These are phyloP conservation scores for Clostera curtula DNA, from an alignment of 2,888 invertebrate genomes.

Conservation along the genomic window DNA sequence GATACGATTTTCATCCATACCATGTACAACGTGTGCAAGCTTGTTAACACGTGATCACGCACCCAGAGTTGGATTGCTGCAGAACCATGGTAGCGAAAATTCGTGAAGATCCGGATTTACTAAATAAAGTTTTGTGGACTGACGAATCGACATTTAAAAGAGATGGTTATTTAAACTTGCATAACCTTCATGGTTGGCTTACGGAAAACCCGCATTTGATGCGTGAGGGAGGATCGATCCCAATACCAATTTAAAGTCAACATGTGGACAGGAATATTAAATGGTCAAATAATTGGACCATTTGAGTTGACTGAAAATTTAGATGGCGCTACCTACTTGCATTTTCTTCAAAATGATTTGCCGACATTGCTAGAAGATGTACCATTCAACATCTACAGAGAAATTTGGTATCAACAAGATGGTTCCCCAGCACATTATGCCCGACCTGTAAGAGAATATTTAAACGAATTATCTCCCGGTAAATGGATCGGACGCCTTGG, in stretches of 20 bases:
- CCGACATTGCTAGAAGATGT: neutral
- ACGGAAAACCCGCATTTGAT: neutral
- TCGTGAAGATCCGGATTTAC: conserved; percentile 7
- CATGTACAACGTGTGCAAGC: conserved; percentile 4
- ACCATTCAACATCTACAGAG: neutral
- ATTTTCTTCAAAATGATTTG: neutral
- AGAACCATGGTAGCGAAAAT: conserved; percentile 4
- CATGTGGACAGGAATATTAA: neutral
- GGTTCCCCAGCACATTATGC: neutral
- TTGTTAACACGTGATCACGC: neutral
- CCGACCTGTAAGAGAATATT: neutral
- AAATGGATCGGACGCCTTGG: neutral
- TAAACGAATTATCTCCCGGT: neutral
- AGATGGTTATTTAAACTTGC: neutral
- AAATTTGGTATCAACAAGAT: neutral
- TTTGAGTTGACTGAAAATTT: neutral
- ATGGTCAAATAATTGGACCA: neutral
- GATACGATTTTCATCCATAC: conserved; percentile 1
- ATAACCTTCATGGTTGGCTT: neutral
- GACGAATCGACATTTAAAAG: neutral
- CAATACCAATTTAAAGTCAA: neutral
- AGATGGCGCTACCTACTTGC: neutral
- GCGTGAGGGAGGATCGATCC: neutral
- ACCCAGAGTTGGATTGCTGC: conserved; percentile 3
- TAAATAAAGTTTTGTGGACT: conserved; percentile 6